Conservation (phyloP, 1,140 invertebrate genomes). For the Cataglyphis hispanica region DNA sequence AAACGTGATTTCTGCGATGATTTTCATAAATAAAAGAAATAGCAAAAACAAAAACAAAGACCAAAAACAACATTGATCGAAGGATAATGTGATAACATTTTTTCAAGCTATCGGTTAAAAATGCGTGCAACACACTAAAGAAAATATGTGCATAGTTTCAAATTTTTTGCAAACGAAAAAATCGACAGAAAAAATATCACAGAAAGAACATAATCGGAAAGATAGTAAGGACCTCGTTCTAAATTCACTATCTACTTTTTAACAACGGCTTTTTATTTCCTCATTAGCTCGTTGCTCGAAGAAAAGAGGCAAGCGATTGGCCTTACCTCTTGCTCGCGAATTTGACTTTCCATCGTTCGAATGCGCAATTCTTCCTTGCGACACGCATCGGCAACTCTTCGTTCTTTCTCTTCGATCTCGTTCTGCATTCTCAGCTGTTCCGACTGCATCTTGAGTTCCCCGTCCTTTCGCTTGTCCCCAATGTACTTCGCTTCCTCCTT, state of each 20-base stretch:
- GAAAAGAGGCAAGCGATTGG: background rate
- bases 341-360: constrained; percentile 87
- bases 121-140: constrained; percentile 31
- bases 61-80: constrained; percentile 13
- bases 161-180: background rate
- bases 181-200: constrained; percentile 7
- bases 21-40: background rate
- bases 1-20: background rate
- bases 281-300: constrained; percentile 13
- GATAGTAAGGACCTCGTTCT: constrained; percentile 3
- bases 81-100: constrained; percentile 28
- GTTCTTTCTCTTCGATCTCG: constrained; percentile 77
- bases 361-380: constrained; percentile 85
- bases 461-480: constrained; percentile 76
- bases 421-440: constrained; percentile 78
- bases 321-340: constrained; percentile 87
- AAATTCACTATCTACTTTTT: constrained; percentile 48
- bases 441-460: constrained; percentile 75
- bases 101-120: constrained; percentile 54
- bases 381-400: constrained; percentile 74
- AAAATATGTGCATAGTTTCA: constrained; percentile 39
- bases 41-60: too few species aligned
- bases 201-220: constrained; percentile 10
- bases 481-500: constrained; percentile 64
- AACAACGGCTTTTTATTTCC: constrained; percentile 18